Conservation (phyloP, 2,888 invertebrate genomes). For the Cyaniris semiargus region DNA sequence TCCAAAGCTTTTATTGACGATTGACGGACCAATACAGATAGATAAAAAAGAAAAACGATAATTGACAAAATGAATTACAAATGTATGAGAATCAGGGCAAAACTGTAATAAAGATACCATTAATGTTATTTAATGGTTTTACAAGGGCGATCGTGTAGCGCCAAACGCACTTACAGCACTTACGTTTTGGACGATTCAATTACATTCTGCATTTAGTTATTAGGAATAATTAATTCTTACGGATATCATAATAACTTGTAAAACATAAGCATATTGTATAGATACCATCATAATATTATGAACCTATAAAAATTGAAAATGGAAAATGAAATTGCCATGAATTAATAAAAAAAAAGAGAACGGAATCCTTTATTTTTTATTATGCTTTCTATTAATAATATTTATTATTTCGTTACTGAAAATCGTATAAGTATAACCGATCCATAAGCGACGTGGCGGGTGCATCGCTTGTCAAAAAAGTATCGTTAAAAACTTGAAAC, state of each 20-base stretch:
- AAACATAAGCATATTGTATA: too few species aligned
- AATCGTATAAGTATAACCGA: background rate
- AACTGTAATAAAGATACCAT: slow-evolving; percentile 46
- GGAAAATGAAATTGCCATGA: too few species aligned
- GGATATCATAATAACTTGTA: too few species aligned
- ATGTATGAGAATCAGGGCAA: slow-evolving; percentile 25
- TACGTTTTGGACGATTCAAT: slow-evolving; percentile 57
- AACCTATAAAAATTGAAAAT: too few species aligned
- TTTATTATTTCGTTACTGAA: background rate
- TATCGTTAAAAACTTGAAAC: slow-evolving; percentile 51
- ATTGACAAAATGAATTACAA: slow-evolving; percentile 25
- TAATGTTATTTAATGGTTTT: slow-evolving; percentile 53
- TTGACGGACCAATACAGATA: slow-evolving; percentile 11
- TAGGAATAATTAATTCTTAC: background rate
- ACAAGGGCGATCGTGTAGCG: slow-evolving; percentile 66
- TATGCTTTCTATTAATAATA: too few species aligned
- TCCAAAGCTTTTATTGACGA: slow-evolving; percentile 1
- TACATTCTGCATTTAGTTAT: slow-evolving; percentile 1
- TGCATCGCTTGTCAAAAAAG: slow-evolving; percentile 49
- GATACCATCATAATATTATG: too few species aligned
- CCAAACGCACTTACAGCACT: slow-evolving; percentile 77
- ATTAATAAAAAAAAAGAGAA: too few species aligned
- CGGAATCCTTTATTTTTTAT: too few species aligned
- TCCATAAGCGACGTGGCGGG: slow-evolving; percentile 45
- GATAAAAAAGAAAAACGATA: slow-evolving; percentile 10